phyloP scores from a whole-genome alignment of 2,113 vertebrate genomes.

The Melanerpes formicivorus region DNA sequence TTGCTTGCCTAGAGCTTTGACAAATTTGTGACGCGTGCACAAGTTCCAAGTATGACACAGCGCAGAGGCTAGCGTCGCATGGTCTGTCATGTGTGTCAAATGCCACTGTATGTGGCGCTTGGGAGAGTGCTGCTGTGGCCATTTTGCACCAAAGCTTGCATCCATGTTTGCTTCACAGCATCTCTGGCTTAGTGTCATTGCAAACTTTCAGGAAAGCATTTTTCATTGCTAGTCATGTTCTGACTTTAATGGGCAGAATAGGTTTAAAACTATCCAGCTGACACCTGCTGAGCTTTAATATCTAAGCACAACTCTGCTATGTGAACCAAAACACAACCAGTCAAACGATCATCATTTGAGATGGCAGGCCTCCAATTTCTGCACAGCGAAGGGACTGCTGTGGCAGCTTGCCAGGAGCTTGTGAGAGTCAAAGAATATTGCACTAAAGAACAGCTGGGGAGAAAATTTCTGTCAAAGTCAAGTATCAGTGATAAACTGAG shows the following conservation, averaged over 20 bases:
- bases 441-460: background rate
- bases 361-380: background rate
- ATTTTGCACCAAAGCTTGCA: background rate
- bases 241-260: background rate
- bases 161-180: background rate
- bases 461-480: background rate
- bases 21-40: background rate
- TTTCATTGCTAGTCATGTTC: background rate
- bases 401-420: background rate
- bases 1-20: background rate
- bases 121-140: background rate
- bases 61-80: background rate
- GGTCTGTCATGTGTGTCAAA: background rate
- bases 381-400: background rate
- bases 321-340: background rate
- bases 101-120: background rate
- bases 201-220: background rate
- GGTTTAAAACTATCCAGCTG: background rate
- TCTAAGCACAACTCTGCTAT: background rate
- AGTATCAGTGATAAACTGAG: background rate
- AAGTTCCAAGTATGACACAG: background rate
- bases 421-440: background rate
- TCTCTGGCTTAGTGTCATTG: background rate
- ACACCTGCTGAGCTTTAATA: constrained; percentile 14
- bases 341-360: background rate